Evolutionary conservation across 2,797 vertebrate genomes (phyloP).

Genomic region (Typhlichthys subterraneus): DNA sequence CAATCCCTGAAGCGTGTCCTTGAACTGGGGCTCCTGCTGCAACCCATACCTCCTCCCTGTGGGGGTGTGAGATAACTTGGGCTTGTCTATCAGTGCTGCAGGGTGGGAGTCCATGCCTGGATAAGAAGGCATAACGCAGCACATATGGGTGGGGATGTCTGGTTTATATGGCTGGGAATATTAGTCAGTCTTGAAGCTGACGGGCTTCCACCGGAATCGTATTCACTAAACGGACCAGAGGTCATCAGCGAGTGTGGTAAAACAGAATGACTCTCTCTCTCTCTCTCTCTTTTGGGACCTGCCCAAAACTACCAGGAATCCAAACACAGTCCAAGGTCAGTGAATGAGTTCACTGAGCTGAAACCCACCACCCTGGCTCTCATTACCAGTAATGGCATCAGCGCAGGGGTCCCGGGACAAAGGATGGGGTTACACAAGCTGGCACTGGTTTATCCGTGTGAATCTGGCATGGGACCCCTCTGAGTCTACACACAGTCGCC

Average conservation of each 20-base stretch:
- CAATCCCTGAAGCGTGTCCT: background rate
- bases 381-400: slow-evolving; percentile 55
- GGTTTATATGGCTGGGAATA: background rate
- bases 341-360: slow-evolving; percentile 51
- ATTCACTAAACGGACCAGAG: too few relatives aligned
- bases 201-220: too few relatives aligned
- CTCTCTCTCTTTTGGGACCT: background rate
- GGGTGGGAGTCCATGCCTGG: background rate
- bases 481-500: slow-evolving; percentile 19
- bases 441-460: slow-evolving; percentile 48
- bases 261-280: background rate
- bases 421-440: slow-evolving; percentile 52
- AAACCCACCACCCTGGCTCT: slow-evolving; percentile 54
- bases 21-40: background rate
- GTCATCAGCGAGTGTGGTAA: too few relatives aligned
- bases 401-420: slow-evolving; percentile 44
- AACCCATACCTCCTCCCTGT: background rate
- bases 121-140: slow-evolving; percentile 3
- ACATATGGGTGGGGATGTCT: background rate
- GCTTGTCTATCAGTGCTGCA: slow-evolving; percentile 1
- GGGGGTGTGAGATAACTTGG: background rate
- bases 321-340: slow-evolving; percentile 71
- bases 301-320: slow-evolving; percentile 52
- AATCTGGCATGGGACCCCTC: slow-evolving; percentile 32
- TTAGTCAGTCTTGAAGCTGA: background rate